These are phyloP conservation scores for Ormia ochracea DNA, from an alignment of 2,888 invertebrate species.

Conservation along the genomic window DNA sequence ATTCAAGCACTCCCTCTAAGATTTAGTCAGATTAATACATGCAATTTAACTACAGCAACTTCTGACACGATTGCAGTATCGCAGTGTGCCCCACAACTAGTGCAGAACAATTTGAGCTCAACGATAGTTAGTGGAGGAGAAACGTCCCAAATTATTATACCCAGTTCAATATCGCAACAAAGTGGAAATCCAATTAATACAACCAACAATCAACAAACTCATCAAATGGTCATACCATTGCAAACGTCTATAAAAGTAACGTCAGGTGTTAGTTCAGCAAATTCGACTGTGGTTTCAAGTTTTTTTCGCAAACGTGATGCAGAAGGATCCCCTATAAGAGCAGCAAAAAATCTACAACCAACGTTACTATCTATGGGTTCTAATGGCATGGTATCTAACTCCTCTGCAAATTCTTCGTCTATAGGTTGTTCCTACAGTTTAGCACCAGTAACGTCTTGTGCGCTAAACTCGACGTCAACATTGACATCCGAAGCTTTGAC, in stretches of 20 bases:
- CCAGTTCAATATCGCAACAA: slow-evolving; percentile 52
- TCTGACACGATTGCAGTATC: slow-evolving; percentile 53
- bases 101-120: slow-evolving; percentile 37
- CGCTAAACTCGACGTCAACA: slow-evolving; percentile 22
- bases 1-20: slow-evolving; percentile 71
- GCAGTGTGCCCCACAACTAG: slow-evolving; percentile 56
- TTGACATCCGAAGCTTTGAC: slow-evolving; percentile 68
- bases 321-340: slow-evolving; percentile 83
- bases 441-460: slow-evolving; percentile 51
- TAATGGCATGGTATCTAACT: slow-evolving; percentile 56
- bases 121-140: slow-evolving; percentile 6
- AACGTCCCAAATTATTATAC: slow-evolving; percentile 61
- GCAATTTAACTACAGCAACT: slow-evolving; percentile 42
- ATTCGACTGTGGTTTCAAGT: slow-evolving; percentile 77
- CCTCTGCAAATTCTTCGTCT: slow-evolving; percentile 42
- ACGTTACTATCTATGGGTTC: slow-evolving; percentile 74
- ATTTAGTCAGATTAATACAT: slow-evolving; percentile 68
- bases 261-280: slow-evolving; percentile 64
- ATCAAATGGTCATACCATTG: slow-evolving; percentile 74
- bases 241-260: slow-evolving; percentile 74
- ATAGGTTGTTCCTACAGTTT: slow-evolving; percentile 60
- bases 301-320: slow-evolving; percentile 90
- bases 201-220: slow-evolving; percentile 62
- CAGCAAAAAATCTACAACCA: slow-evolving; percentile 80
- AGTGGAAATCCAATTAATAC: background rate